phyloP scores from a whole-genome alignment of 2,797 vertebrate species.

The Botia almorhae region DNA sequence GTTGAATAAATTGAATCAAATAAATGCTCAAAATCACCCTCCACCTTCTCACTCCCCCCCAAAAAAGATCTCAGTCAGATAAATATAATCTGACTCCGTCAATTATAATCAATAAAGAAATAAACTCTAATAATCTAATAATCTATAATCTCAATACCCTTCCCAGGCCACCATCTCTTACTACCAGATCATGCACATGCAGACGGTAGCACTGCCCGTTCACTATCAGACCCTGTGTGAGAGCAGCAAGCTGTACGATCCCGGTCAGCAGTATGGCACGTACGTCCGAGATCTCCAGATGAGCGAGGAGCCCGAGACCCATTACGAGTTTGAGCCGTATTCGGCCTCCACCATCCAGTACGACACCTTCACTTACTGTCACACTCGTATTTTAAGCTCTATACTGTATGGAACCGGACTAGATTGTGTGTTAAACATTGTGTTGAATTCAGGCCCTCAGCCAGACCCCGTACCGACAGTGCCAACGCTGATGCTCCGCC shows the following conservation, averaged over 20 bases:
- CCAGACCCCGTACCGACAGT: slow-evolving; percentile 84
- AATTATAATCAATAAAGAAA: too few species aligned
- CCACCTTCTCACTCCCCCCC: too few species aligned
- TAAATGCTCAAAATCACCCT: too few species aligned
- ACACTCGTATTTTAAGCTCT: not conserved
- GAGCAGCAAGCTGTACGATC: slow-evolving; percentile 96
- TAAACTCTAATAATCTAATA: too few species aligned
- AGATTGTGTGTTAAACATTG: not conserved
- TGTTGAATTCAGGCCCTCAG: slow-evolving; percentile 65
- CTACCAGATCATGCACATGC: slow-evolving; percentile 96
- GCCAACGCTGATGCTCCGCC: slow-evolving; percentile 72
- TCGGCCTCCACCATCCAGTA: slow-evolving; percentile 73
- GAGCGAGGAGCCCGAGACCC: slow-evolving; percentile 79
- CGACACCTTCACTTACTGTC: slow-evolving; percentile 34
- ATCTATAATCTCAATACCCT: too few species aligned
- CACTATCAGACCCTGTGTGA: slow-evolving; percentile 96
- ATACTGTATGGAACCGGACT: not conserved
- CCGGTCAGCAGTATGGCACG: slow-evolving; percentile 91
- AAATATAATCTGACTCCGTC: too few species aligned
- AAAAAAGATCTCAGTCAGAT: too few species aligned
- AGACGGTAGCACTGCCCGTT: slow-evolving; percentile 89
- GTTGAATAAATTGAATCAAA: too few species aligned
- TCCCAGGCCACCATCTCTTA: slow-evolving; percentile 93
- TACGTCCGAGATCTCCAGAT: slow-evolving; percentile 89
- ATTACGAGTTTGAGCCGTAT: slow-evolving; percentile 89